These are phyloP conservation scores for Hippoglossus stenolepis DNA, from an alignment of 2,113 vertebrate species.

Conservation along the genomic window DNA sequence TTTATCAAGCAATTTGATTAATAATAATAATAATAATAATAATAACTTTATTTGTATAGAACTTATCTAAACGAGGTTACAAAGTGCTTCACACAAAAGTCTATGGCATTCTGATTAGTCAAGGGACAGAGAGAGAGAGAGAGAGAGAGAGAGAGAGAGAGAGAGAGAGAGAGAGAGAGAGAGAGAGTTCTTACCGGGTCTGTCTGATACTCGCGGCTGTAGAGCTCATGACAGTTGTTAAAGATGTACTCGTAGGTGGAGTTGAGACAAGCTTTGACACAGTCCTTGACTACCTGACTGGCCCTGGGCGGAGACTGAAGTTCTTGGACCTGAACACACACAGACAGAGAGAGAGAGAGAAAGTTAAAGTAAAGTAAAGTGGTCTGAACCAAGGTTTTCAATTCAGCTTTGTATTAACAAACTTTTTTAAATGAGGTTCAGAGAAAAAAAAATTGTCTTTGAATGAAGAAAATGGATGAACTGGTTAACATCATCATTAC, in stretches of 20 bases:
- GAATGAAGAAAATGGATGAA: no score
- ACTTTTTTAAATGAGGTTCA: no score
- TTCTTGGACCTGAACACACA: slow-evolving; percentile 89
- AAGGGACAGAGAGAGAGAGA: not conserved
- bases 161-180: not conserved
- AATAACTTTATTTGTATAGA: no score
- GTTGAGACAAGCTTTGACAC: slow-evolving; percentile 97
- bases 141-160: not conserved
- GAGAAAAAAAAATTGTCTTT: no score
- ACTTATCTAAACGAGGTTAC: no score
- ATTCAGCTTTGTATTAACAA: no score
- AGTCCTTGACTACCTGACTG: slow-evolving; percentile 98
- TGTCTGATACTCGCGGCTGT: slow-evolving; percentile 97
- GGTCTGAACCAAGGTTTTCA: no score
- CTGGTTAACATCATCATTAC: no score
- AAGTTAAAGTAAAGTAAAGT: no score
- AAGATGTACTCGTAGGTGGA: slow-evolving; percentile 99
- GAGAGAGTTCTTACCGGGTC: slow-evolving; percentile 69
- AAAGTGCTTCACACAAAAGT: no score
- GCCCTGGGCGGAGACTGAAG: slow-evolving; percentile 95
- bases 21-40: no score
- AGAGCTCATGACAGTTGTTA: slow-evolving; percentile 97
- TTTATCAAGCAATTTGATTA: not conserved
- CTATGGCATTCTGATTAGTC: not conserved
- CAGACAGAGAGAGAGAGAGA: not conserved